phyloP scores from a whole-genome alignment of 1,140 invertebrate genomes.

The Orchestia grillus region DNA sequence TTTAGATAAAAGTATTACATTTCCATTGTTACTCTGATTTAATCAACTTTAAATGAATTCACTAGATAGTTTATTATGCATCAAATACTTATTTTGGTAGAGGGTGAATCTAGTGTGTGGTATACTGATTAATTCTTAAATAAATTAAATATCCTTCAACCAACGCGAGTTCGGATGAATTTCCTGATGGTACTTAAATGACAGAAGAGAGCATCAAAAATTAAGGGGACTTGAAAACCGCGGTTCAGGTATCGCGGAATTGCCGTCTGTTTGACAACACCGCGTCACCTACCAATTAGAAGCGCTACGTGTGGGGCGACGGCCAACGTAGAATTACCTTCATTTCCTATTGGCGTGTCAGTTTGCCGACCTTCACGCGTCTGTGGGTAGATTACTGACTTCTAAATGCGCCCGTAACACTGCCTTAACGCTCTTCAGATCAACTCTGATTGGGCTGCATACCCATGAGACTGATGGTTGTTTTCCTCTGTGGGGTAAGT shows the following conservation, averaged over 20 bases:
- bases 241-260: not conserved
- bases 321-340: not conserved
- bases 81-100: not conserved
- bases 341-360: slow-evolving; percentile 44
- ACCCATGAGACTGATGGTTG: too few relatives aligned
- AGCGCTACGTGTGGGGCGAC: not conserved
- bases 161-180: not conserved
- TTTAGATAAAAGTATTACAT: not conserved
- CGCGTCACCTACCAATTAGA: slow-evolving; percentile 30
- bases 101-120: not conserved
- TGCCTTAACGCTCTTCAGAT: not conserved
- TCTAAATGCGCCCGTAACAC: not conserved
- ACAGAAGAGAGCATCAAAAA: not conserved
- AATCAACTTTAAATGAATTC: not conserved
- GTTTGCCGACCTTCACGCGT: slow-evolving; percentile 25
- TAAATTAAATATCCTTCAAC: too few relatives aligned
- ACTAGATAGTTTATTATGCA: not conserved
- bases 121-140: not conserved
- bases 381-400: not conserved
- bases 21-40: not conserved
- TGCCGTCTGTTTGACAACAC: not conserved
- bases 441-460: not conserved
- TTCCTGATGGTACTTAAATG: not conserved
- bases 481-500: too few relatives aligned
- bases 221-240: not conserved